These are phyloP conservation scores for Heliconius ethilla DNA, from an alignment of 2,888 invertebrate species.

Conservation along the genomic window DNA sequence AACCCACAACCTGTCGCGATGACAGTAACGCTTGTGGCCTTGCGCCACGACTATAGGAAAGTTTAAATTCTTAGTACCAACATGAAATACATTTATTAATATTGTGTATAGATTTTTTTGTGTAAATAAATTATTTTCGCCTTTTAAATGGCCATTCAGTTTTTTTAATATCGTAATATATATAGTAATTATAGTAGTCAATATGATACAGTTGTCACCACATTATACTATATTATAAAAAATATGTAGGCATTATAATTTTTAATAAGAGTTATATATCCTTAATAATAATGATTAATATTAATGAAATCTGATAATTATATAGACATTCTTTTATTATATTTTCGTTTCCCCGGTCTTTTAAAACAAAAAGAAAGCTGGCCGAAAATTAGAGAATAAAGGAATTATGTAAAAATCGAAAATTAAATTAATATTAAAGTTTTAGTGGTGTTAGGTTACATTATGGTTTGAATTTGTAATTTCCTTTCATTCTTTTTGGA, in stretches of 20 bases:
- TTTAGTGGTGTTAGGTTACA: neutral
- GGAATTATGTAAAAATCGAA: neutral
- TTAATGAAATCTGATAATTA: conserved; percentile 2
- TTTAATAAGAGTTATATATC: conserved; percentile 2
- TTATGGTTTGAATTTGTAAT: neutral
- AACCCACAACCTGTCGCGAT: no score
- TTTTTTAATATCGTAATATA: no score
- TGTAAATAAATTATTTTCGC: conserved; percentile 5
- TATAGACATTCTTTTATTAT: neutral
- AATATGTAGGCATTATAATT: conserved; percentile 7
- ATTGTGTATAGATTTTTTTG: conserved; percentile 7
- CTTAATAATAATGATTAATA: neutral
- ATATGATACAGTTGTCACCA: neutral
- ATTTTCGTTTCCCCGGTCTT: neutral
- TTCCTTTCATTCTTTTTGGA: neutral
- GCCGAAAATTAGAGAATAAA: neutral
- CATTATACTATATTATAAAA: neutral
- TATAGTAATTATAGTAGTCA: no score
- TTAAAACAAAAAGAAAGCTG: neutral
- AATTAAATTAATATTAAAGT: neutral
- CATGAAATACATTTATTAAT: neutral
- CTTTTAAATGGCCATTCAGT: neutral
- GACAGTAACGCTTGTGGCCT: no score
- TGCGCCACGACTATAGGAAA: neutral
- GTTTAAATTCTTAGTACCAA: neutral